Conservation (phyloP, 2,888 invertebrate genomes). For the Diplazon laetatorius region DNA sequence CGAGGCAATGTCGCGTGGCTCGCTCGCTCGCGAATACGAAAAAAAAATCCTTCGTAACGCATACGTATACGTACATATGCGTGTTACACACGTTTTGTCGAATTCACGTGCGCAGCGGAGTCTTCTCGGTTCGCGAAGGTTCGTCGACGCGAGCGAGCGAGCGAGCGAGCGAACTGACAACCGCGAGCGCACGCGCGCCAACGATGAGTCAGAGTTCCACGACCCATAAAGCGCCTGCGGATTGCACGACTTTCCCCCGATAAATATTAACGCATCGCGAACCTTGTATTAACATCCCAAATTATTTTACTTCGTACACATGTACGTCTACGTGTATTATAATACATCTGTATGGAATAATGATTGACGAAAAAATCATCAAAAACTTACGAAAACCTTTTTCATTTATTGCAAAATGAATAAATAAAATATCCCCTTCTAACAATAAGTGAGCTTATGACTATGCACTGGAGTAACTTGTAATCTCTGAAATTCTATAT, state of each 20-base stretch:
- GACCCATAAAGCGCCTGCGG: conserved; percentile 62
- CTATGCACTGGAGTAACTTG: too few relatives aligned
- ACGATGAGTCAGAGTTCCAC: conserved; percentile 65
- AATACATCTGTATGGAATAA: too few relatives aligned
- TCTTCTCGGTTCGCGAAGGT: conserved; percentile 2
- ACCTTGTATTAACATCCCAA: conserved; percentile 52
- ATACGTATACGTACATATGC: background rate
- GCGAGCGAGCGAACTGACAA: background rate
- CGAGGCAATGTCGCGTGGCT: conserved; percentile 40
- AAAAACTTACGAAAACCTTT: too few relatives aligned
- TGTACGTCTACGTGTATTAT: too few relatives aligned
- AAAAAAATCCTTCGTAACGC: too few relatives aligned
- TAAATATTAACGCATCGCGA: conserved; percentile 63
- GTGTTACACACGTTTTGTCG: conserved; percentile 41
- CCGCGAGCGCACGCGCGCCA: conserved; percentile 9
- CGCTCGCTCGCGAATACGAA: background rate
- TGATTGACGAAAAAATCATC: too few relatives aligned
- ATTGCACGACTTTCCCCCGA: conserved; percentile 63
- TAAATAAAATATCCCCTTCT: too few relatives aligned
- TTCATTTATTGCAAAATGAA: too few relatives aligned
- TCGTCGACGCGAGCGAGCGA: conserved; percentile 21
- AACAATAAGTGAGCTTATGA: too few relatives aligned
- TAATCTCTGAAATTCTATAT: too few relatives aligned
- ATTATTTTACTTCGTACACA: conserved; percentile 37
- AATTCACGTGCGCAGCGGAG: conserved; percentile 22